Evolutionary conservation across 2,888 invertebrate genomes (phyloP), one percentile per base, ranked within the genome.

Genomic region (Tachina fera): DNA sequence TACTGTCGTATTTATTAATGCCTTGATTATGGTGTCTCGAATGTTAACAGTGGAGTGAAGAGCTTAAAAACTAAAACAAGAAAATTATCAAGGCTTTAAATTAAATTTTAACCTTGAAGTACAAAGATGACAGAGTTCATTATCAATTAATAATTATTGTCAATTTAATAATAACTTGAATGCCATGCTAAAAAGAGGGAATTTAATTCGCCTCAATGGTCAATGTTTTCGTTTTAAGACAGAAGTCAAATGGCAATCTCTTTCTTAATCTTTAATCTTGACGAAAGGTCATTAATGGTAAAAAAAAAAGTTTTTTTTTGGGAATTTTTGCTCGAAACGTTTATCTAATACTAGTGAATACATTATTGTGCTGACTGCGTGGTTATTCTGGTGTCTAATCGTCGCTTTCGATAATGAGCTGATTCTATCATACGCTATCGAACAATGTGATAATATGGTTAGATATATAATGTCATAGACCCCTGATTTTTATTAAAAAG

Each of bases 81-180:
- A 14, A 56, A 31, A 60, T 14, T 9, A 8, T 41, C 43, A 19
- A 74, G 19, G n/a, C 39, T 68, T 60, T 41, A 9, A 65, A 60
- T 6, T 16, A 56, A 22, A 43, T 3, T 43, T 80, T 65, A 85
- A 82, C 81, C 84, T 81, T 85, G 84, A 58, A 53, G 53, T 22
- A 49, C 68, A 84, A 77, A 74, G 81, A 68, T 77, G 22, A 41
- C 9, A 49, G 63, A 75, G 78, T 78, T 79, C 78, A 83, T 75
- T 75, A 53, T 22, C 61, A 63, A 63, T 72, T 72, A 72, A 39
- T 31, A 58, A 41, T 22, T 43, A 63, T 53, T 43, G 19, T 8
- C 43, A 22, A 31, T 45, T 58, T 45, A 56, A 56, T 10, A 71
- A 22, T 22, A 19, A 70, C 5, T 49, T 39, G 11, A 49, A n/a